phyloP scores from a whole-genome alignment of 2,113 vertebrate genomes.

The Oplegnathus fasciatus region DNA sequence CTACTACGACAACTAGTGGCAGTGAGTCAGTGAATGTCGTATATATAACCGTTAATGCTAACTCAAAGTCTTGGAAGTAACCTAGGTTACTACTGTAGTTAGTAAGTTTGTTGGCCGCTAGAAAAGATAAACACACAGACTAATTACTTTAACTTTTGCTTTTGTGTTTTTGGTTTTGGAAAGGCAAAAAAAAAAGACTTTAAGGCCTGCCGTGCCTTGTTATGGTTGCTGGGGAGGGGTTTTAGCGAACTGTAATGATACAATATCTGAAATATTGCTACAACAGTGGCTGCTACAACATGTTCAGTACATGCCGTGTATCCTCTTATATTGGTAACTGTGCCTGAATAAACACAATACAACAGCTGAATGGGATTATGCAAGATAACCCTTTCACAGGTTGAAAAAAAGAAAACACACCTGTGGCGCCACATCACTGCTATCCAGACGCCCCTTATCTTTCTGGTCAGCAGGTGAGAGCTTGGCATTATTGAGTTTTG shows the following conservation, averaged over 20 bases:
- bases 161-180: not conserved
- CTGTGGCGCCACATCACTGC: slow-evolving; percentile 61
- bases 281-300: not conserved
- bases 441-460: slow-evolving; percentile 74
- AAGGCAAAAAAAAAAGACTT: not conserved
- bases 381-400: slow-evolving; percentile 59
- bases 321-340: slow-evolving; percentile 27
- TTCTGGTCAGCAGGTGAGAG: slow-evolving; percentile 65
- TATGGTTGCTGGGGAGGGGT: not conserved
- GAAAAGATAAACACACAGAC: not conserved
- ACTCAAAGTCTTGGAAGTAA: no score
- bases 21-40: no score
- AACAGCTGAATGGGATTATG: slow-evolving; percentile 66
- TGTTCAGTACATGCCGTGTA: not conserved
- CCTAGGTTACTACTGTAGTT: no score
- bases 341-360: slow-evolving; percentile 50
- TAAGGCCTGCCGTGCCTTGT: no score
- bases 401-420: slow-evolving; percentile 40
- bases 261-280: not conserved
- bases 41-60: no score
- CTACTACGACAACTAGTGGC: no score
- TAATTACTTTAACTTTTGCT: no score
- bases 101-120: no score
- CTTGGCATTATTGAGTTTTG: slow-evolving; percentile 75
- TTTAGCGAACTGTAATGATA: not conserved